Evolutionary conservation across 2,113 vertebrate genomes (phyloP).

Genomic region (Megaceryle torquata): DNA sequence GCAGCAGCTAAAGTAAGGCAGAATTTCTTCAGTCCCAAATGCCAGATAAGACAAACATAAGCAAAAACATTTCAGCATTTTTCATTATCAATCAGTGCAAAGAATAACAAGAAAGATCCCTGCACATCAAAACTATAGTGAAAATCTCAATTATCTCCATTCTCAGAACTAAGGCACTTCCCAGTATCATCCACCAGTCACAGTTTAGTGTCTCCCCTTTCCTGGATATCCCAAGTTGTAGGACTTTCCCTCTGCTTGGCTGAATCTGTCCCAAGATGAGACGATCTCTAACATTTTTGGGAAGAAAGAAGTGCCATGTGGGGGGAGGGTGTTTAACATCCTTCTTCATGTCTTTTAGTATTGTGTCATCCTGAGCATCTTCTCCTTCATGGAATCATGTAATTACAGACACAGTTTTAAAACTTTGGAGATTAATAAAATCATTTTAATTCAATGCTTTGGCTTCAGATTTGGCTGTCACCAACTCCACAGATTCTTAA

Average conservation of each 20-base stretch:
- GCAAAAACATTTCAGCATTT: not conserved
- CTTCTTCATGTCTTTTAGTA: not conserved
- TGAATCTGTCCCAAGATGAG: not conserved
- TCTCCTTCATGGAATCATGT: not conserved
- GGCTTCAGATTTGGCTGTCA: not conserved
- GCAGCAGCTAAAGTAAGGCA: not conserved
- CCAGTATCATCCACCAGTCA: accelerated
- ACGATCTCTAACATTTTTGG: not conserved
- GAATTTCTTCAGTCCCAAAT: not conserved
- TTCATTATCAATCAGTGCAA: not conserved
- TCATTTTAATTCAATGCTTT: not conserved
- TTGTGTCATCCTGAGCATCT: not conserved
- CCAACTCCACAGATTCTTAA: not conserved
- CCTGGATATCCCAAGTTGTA: not conserved
- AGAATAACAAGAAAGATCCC: not conserved
- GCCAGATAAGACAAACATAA: not conserved
- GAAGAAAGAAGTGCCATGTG: not conserved
- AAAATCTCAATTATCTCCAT: not conserved
- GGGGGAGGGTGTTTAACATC: accelerated
- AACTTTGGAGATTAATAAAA: not conserved
- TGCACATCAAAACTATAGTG: not conserved
- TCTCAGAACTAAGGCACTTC: not conserved
- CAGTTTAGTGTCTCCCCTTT: not conserved
- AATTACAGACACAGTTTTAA: not conserved
- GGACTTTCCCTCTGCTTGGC: not conserved